Evolutionary conservation across 2,113 vertebrate species (phyloP), one percentile per base, ranked within the genome.

Genomic region (Ammodytes marinus): DNA sequence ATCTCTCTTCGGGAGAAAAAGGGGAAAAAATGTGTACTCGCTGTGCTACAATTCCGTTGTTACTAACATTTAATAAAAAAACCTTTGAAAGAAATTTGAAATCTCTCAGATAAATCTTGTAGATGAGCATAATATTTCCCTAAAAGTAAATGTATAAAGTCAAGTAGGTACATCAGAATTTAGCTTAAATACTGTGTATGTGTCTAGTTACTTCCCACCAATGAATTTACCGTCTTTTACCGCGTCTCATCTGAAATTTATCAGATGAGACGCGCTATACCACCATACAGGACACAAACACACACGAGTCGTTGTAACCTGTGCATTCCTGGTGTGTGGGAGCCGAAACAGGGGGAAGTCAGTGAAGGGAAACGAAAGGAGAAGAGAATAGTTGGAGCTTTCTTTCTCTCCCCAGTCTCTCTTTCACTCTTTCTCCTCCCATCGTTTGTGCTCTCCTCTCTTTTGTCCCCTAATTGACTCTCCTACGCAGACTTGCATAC

Each of bases 311-410:
- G 10, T 68, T 74, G 83, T 88, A 86, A 91, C 89, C 88, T 91
- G 86, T 83, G 86, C 92, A 94, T 94, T 95, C 91, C 83, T 87
- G 82, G 83, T 85, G 87, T 90, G 88, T 95, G 92, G 92, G 94
- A 95, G 93, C 90, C 78, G 75, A 86, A 83, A 83, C 40, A 64
- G 55, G 81, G 67, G 79, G 83, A 83, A 90, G 71, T 82, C 86
- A 90, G 78, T 68, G 88, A 65, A 89, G 82, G 80, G 83, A 82
- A 87, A 78, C 82, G 50, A 71, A 69, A 69, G 60, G 83, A 90
- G 87, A 80, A 82, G 39, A 81, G 69, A 67, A 91, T 86, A 93
- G 82, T 86, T 35, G 45, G 74, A 81, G 71, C 83, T 78, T 85
- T 90, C 80, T 88, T 86, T 72, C 67, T 67, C 63, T 73, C 46